A percentile compares a stretch with the other conserved stretches of the same genome.
These are phyloP conservation scores for Brenthis ino DNA, from an alignment of 2,888 invertebrate genomes.

Conservation along the genomic window DNA sequence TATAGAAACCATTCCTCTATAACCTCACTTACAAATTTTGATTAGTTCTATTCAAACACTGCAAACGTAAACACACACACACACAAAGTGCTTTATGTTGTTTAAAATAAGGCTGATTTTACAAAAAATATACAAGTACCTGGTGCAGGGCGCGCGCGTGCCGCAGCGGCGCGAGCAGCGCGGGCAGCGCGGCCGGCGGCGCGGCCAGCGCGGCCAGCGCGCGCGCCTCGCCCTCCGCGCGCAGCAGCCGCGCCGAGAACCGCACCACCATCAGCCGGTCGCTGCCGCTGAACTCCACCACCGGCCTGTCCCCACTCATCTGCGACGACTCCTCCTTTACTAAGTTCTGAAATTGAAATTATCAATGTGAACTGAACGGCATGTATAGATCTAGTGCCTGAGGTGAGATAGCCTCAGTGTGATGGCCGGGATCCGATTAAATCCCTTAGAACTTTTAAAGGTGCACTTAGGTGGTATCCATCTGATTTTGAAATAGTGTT, in stretches of 20 bases:
- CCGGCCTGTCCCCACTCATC: conserved; percentile 84
- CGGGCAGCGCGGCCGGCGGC: conserved; percentile 84
- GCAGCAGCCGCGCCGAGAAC: conserved; percentile 92
- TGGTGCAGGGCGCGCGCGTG: conserved; percentile 95
- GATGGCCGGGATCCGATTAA: too few relatives aligned
- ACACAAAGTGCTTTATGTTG: too few relatives aligned
- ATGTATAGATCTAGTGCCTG: too few relatives aligned
- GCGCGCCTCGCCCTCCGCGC: conserved; percentile 93
- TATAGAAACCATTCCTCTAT: too few relatives aligned
- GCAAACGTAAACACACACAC: too few relatives aligned
- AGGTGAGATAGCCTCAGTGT: too few relatives aligned
- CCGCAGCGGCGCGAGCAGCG: conserved; percentile 89
- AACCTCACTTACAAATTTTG: too few relatives aligned
- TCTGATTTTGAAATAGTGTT: too few relatives aligned
- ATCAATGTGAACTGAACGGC: not conserved
- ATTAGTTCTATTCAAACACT: too few relatives aligned
- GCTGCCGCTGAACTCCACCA: conserved; percentile 88
- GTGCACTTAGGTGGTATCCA: too few relatives aligned
- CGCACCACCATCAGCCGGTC: conserved; percentile 93
- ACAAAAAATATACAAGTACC: conserved; percentile 64
- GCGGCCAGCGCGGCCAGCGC: conserved; percentile 92
- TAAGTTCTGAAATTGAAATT: conserved; percentile 56
- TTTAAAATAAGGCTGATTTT: too few relatives aligned
- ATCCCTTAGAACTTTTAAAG: too few relatives aligned
- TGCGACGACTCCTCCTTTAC: conserved; percentile 66